Evolutionary conservation across 2,797 vertebrate species (phyloP).

Genomic region (Pangasius macronema): DNA sequence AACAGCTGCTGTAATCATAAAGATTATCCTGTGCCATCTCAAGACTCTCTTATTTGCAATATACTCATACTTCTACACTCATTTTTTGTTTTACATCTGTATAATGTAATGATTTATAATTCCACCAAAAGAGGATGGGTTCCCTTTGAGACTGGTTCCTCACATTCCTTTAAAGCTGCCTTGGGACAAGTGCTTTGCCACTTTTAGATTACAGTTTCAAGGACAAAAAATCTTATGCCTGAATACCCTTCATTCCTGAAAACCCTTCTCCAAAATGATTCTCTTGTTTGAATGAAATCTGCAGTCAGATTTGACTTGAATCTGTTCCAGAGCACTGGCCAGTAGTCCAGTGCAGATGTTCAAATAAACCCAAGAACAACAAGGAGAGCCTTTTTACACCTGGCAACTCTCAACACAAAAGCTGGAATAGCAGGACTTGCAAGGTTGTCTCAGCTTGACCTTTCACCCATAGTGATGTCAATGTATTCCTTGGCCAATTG

Average conservation of each 20-base stretch:
- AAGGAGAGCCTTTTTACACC: conserved; percentile 73
- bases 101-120: background rate
- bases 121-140: background rate
- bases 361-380: conserved; percentile 76
- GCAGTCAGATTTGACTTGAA: conserved; percentile 59
- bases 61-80: background rate
- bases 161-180: background rate
- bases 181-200: background rate
- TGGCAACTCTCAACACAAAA: conserved; percentile 78
- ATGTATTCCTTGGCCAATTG: conserved; percentile 77
- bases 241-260: conserved; percentile 15
- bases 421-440: conserved; percentile 72
- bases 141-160: background rate
- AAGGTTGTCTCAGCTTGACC: conserved; percentile 77
- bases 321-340: conserved; percentile 64
- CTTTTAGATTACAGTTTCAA: background rate
- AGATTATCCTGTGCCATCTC: background rate
- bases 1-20: background rate
- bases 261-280: conserved; percentile 37
- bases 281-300: conserved; percentile 63
- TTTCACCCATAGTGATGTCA: conserved; percentile 80
- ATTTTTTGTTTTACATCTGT: background rate
- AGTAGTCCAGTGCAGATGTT: conserved; percentile 73
- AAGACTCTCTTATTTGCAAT: background rate
- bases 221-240: background rate